Base-by-base conservation (phyloP, 1,140 invertebrate species). In the Andrena cerasifolii region DNA sequence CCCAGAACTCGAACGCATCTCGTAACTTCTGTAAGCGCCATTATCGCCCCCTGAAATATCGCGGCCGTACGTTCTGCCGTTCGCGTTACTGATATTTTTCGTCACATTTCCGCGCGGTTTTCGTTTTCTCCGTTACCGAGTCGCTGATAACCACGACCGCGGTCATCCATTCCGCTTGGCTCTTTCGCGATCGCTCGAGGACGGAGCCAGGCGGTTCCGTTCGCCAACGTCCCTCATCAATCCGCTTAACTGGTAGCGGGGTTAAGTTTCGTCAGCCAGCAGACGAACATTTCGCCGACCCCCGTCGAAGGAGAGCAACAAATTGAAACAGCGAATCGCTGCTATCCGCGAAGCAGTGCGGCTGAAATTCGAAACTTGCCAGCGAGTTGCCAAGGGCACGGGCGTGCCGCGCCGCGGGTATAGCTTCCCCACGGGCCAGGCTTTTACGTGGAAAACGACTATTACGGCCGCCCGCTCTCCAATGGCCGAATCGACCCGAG, bases 401-500 rank as follows among this genome's bases (percentile, higher is more conserved):
- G 24, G 26, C 43, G 54, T 67, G 51, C 73, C 73, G 51, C 51
- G 49, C 54, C 43, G 18, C 5, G 51, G 45, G 24, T 33, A 61
- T 51, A 53, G 33, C 40, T 65, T 36, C 31, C 72, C 43, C 18
- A 61, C 16, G 65, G 43, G 14, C n/a, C 51, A 33, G 31, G 49
- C 68, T 83, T 83, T 79, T 79, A 82, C 80, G 65, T 31, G 45
- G 63, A 53, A 70, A 83, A 82, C 80, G 71, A 74, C 54, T 73
- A 82, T 78, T 58, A 58, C 61, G 28, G 49, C 62, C 61, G 67
- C 31, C 33, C 67, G 40, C n/a, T 51, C 56, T 53, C 56, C 51
- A 73, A 63, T 78, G 67, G 43, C 56, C 65, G 58, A 83, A 70
- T 74, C 51, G 58, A 68, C 54, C 36, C 54, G 45, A 66, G 54